Evolutionary conservation across 2,888 invertebrate species (phyloP).

Genomic region (Pollenia angustigena): DNA sequence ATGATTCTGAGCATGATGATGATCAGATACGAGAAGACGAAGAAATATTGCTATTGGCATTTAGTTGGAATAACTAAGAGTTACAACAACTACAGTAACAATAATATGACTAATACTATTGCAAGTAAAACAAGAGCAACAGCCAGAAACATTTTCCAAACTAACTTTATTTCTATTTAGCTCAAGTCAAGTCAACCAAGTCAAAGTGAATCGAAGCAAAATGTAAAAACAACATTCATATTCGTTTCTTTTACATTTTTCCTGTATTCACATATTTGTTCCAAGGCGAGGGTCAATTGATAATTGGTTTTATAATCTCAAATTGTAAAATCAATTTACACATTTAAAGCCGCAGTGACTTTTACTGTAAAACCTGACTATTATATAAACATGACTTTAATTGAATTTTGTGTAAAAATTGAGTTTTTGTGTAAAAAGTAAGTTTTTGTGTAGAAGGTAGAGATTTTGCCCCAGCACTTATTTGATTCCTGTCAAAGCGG

Average conservation of each 20-base stretch:
- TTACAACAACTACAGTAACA: conserved; percentile 65
- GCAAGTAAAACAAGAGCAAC: conserved; percentile 44
- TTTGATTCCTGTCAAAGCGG: no score
- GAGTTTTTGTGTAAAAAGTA: no score
- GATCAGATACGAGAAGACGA: conserved; percentile 49
- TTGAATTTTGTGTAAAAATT: no score
- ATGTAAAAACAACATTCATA: conserved; percentile 31
- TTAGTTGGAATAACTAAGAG: conserved; percentile 70
- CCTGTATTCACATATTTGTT: conserved; percentile 15
- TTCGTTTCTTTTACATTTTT: conserved; percentile 34
- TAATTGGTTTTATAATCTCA: no score
- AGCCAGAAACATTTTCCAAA: conserved; percentile 57
- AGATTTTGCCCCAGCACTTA: no score
- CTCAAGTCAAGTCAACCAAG: conserved; percentile 64
- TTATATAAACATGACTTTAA: no score
- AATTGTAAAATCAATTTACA: no score
- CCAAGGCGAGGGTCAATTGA: not conserved
- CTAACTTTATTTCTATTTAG: conserved; percentile 57
- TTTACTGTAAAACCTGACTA: no score
- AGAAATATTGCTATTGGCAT: conserved; percentile 67
- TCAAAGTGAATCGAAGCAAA: conserved; percentile 63
- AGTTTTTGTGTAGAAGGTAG: not conserved
- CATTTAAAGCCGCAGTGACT: no score
- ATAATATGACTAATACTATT: conserved; percentile 51
- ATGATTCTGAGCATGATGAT: conserved; percentile 24